Evolutionary conservation across 2,113 vertebrate genomes (phyloP), one percentile per base, ranked within the genome.

Genomic region (Pyxicephalus adspersus): DNA sequence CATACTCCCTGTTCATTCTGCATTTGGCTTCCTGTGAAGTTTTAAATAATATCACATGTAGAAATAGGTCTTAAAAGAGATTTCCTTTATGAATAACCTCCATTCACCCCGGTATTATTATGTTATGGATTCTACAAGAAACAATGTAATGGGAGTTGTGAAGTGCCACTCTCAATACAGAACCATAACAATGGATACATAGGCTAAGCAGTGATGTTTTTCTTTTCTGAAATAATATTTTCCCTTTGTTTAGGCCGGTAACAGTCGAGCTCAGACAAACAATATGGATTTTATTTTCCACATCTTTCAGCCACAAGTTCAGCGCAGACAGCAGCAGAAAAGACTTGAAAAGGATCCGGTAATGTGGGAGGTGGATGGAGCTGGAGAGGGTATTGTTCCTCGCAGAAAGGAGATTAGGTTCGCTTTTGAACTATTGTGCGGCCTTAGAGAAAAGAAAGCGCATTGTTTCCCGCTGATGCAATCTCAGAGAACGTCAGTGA

Each of bases 301-400:
- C 16, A 5, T 64, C 20, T 22, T 67, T 67, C 34, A 64, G 26
- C 79, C 83, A 84, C 83, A 87, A 83, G 85, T 87, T 80, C 83
- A 84, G 86, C 78, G 83, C 77, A 68, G 66, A 68, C 66, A 51
- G 66, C 8, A 13, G 38, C 38, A 45, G 38, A 45, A 68, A 18
- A 22, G 50, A 23, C 66, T 20, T 68, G 45, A 51, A 68, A 68
- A 68, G 66, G 38, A 68, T 16, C 23, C 38, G 18, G 34, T 68
- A 68, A 68, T 68, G 34, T 51, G 34, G 23, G 66, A 68, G 66
- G 66, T 68, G 66, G 66, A 18, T 2, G 66, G 7, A 51, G 25
- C 66, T 51, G 16, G 15, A 68, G n/a, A 68, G 66, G 38, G n/a
- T 7, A 68, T 68, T 68, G 66, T 68, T 45, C 45, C 17, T 13